Evolutionary conservation across 2,888 invertebrate genomes (phyloP).

Genomic region (Polyommatus icarus): DNA sequence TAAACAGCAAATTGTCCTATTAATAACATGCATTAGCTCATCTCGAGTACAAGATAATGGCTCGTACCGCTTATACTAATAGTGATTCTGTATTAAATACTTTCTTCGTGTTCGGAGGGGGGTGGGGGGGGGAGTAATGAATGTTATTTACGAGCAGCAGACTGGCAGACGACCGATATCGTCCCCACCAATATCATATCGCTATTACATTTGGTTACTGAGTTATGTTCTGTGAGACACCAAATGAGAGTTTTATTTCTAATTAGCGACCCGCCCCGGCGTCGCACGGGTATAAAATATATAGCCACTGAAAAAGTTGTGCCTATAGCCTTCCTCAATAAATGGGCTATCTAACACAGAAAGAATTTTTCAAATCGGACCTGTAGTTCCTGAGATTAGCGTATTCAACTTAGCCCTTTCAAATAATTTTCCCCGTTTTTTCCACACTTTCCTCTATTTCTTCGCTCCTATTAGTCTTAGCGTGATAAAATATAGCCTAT

Average conservation of each 20-base stretch:
- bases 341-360: too few relatives aligned
- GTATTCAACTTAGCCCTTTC: too few relatives aligned
- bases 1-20: constrained; percentile 24
- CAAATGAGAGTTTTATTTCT: constrained; percentile 18
- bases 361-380: too few relatives aligned
- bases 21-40: constrained; percentile 35
- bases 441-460: too few relatives aligned
- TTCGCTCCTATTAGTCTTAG: too few relatives aligned
- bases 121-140: constrained; percentile 57
- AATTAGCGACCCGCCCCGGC: too few relatives aligned
- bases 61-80: constrained; percentile 44
- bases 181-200: constrained; percentile 65
- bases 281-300: too few relatives aligned
- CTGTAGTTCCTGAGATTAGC: too few relatives aligned
- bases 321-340: too few relatives aligned
- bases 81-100: constrained; percentile 56
- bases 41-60: constrained; percentile 39
- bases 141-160: constrained; percentile 67
- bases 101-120: constrained; percentile 54
- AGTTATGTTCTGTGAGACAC: constrained; percentile 46
- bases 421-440: too few relatives aligned
- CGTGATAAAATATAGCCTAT: too few relatives aligned
- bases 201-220: constrained; percentile 59
- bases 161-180: constrained; percentile 65
- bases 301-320: too few relatives aligned